Base-by-base conservation (phyloP, 2,113 vertebrate genomes). In the Patagioenas fasciata region DNA sequence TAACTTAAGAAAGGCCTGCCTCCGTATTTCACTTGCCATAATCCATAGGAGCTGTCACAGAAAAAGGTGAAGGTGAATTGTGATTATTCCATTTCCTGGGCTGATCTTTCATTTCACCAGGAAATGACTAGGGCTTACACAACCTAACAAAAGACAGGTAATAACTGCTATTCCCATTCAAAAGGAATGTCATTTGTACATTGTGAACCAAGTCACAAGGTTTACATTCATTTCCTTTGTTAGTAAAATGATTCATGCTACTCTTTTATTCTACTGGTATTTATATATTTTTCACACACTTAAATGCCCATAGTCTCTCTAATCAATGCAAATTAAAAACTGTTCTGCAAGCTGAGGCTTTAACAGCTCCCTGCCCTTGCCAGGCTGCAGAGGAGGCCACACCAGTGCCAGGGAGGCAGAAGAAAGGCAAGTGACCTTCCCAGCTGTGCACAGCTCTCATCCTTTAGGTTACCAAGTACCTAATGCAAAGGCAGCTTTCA, bases 361-460 rank as follows among this genome's bases (percentile, higher is more conserved):
- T 31, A 77, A 34, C n/a, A 21, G 29, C 36, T 72, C 17, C 44
- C 36, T 34, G 62, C 51, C 9, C 31, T 72, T 32, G 16, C 19
- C 38, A 34, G 15, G 84, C 24, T 3, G 2, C 51, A 57, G 56
- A 51, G 29, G 20, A 70, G 56, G 50, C 20, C 56, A 29, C 31
- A 5, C 1, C 0, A 0, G 12, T 14, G 34, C 24, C 24, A 4
- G 11, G 23, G 36, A 16, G 0, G 1, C 32, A 32, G n/a, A 11
- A 47, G 42, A 51, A 73, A 26, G 15, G 12, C 0, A 0, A 24
- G 6, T 0, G 2, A 84, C 26, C 16, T 34, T 2, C 25, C 31
- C 36, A n/a, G 31, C 18, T 17, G 13, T 0, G 3, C 11, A 0
- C 48, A 38, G 31, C 13, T 62, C 8, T 56, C 13, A 48, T 54